Evolutionary conservation across 1,140 invertebrate species (phyloP).

Genomic region (Listronotus oregonensis): DNA sequence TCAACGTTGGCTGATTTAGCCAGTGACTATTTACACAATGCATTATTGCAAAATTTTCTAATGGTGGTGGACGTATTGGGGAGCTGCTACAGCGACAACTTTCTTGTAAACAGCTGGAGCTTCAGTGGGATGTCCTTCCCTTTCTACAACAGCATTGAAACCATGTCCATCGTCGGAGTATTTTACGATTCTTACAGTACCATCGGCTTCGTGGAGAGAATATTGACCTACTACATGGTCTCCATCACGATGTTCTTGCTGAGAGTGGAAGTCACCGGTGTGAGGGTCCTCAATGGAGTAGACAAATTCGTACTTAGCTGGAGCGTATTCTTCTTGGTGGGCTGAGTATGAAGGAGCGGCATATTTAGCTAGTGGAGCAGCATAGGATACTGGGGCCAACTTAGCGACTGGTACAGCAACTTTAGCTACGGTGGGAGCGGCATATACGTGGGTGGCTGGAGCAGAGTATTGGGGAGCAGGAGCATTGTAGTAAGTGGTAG

Average conservation of each 20-base stretch:
- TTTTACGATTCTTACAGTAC: too few species aligned
- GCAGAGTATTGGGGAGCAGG: constrained; percentile 42
- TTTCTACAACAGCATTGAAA: too few species aligned
- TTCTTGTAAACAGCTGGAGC: constrained; percentile 20
- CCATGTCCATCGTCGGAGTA: too few species aligned
- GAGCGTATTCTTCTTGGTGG: too few species aligned
- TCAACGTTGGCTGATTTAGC: not conserved
- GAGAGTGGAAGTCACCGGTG: too few species aligned
- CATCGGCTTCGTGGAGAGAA: too few species aligned
- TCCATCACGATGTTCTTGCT: too few species aligned
- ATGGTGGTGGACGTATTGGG: constrained; percentile 7
- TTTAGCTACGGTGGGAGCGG: constrained; percentile 29
- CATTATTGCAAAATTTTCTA: not conserved
- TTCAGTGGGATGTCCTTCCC: constrained; percentile 19
- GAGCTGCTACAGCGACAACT: constrained; percentile 11
- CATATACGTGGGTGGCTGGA: too few species aligned
- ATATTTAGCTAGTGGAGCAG: constrained; percentile 17
- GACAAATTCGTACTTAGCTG: too few species aligned
- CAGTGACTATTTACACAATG: not conserved
- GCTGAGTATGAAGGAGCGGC: constrained; percentile 1
- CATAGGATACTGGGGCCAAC: constrained; percentile 17
- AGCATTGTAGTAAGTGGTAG: constrained; percentile 16
- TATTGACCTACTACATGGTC: too few species aligned
- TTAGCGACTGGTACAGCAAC: constrained; percentile 36
- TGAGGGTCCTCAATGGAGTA: too few species aligned